A percentile compares a stretch with the other conserved stretches of the same genome.
Evolutionary conservation across 2,888 invertebrate species (phyloP).

Genomic region (Drosophila vallismaia): DNA sequence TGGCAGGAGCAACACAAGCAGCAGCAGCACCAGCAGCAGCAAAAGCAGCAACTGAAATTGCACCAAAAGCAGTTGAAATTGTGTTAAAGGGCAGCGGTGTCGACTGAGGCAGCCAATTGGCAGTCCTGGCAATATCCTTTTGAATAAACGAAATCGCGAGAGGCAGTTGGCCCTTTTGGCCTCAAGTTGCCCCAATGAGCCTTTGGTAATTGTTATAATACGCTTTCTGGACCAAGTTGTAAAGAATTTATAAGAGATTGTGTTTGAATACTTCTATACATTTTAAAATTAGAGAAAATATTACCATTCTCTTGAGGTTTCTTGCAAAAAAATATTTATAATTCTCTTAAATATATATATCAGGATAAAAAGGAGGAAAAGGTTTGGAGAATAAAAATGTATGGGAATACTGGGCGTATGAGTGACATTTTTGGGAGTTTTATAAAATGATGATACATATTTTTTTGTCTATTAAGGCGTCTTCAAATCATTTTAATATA

Average conservation of each 20-base stretch:
- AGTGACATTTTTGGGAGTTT: neutral
- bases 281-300: too few species aligned
- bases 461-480: too few species aligned
- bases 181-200: slow-evolving; percentile 44
- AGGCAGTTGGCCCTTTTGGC: slow-evolving; percentile 48
- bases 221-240: slow-evolving; percentile 4
- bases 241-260: neutral
- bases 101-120: slow-evolving; percentile 50
- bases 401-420: neutral
- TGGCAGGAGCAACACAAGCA: slow-evolving; percentile 42
- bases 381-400: neutral
- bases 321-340: too few species aligned
- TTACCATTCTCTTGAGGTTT: too few species aligned
- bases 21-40: slow-evolving; percentile 24
- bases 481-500: too few species aligned
- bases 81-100: slow-evolving; percentile 40
- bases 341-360: too few species aligned
- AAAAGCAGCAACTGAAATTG: slow-evolving; percentile 17
- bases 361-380: neutral
- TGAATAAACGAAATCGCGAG: slow-evolving; percentile 55
- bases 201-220: slow-evolving; percentile 31
- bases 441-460: too few species aligned
- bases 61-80: slow-evolving; percentile 21
- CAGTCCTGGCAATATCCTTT: slow-evolving; percentile 60
- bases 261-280: too few species aligned